A percentile compares a stretch with the other conserved stretches of the same genome.
These are phyloP conservation scores for Drosophila dives DNA, from an alignment of 2,888 invertebrate species.

Conservation along the genomic window DNA sequence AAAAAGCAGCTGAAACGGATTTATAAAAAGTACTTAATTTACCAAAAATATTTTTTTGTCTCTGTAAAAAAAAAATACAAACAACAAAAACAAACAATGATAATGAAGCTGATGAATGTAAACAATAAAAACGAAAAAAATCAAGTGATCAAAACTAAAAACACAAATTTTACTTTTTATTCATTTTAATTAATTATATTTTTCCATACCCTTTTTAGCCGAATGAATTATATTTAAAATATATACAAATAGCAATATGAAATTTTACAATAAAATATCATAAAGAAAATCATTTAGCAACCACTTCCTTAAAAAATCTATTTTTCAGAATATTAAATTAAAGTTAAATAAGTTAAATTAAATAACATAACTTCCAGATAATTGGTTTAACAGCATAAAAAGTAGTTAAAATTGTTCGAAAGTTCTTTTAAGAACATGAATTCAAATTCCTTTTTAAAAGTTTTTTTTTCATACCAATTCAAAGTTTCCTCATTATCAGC, in stretches of 20 bases:
- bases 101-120: constrained; percentile 66
- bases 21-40: constrained; percentile 80
- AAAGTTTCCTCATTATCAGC: neutral
- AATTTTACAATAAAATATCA: neutral
- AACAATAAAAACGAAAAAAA: constrained; percentile 57
- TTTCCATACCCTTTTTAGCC: neutral
- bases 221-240: neutral
- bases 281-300: neutral
- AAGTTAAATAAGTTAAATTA: neutral
- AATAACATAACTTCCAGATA: neutral
- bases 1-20: constrained; percentile 73
- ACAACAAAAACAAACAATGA: constrained; percentile 25
- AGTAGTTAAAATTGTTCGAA: neutral
- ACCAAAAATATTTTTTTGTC: constrained; percentile 74
- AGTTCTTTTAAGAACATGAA: neutral
- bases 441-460: neutral
- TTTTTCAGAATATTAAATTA: neutral
- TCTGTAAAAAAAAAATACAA: constrained; percentile 55
- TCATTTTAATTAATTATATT: neutral
- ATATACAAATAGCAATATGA: neutral
- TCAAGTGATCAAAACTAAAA: constrained; percentile 67
- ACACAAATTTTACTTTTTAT: neutral
- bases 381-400: neutral
- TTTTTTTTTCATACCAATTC: neutral
- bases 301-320: neutral